Evolutionary conservation across 2,113 vertebrate genomes (phyloP).

Genomic region (Campylomormyrus numenius): DNA sequence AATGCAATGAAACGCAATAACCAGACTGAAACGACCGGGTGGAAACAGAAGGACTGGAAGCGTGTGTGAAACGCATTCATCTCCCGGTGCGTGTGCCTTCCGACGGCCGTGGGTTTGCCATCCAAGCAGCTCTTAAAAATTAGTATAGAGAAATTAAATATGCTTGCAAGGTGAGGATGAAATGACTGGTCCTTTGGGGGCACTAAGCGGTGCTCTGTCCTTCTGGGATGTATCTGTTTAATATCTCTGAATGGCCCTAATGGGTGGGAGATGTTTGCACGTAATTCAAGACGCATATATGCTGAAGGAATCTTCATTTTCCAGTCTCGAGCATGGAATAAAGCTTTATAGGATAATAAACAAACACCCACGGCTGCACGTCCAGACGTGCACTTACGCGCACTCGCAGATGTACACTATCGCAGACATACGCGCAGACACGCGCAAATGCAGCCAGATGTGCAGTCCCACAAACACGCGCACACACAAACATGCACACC

Average conservation of each 20-base stretch:
- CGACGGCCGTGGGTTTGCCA: background rate
- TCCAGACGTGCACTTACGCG: background rate
- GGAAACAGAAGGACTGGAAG: background rate
- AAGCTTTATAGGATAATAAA: constrained; percentile 5
- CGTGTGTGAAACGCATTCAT: background rate
- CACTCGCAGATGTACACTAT: background rate
- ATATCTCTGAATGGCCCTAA: background rate
- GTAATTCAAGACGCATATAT: background rate
- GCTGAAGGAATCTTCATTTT: background rate
- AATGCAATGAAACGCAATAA: constrained; percentile 11
- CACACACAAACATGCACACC: background rate
- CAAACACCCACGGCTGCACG: background rate
- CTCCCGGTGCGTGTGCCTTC: background rate
- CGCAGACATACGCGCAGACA: background rate
- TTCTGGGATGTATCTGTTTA: background rate
- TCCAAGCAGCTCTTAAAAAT: background rate
- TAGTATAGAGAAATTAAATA: background rate
- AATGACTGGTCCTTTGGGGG: too few relatives aligned
- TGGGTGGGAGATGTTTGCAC: background rate
- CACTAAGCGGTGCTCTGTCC: background rate
- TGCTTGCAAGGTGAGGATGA: background rate
- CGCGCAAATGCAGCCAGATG: background rate
- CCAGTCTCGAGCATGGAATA: background rate
- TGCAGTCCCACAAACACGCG: background rate
- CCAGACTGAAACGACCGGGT: background rate